A percentile compares a stretch with the other conserved stretches of the same genome.
phyloP scores from a whole-genome alignment of 2,797 vertebrate species.

The Tadarida brasiliensis region DNA sequence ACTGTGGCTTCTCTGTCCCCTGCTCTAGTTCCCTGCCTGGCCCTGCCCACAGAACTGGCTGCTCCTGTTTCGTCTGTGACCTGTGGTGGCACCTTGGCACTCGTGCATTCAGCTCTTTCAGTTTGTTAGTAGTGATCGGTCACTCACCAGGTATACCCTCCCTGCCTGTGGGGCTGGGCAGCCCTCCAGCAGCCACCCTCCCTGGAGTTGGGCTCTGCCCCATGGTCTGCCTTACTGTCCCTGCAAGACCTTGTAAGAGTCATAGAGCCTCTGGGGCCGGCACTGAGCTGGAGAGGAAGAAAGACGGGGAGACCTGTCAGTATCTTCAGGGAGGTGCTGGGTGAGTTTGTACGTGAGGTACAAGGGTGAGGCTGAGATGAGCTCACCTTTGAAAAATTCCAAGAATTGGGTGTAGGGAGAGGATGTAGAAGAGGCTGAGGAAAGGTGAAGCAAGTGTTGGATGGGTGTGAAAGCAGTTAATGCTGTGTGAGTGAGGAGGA shows the following conservation, averaged over 20 bases:
- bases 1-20: neutral
- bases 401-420: neutral
- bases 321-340: neutral
- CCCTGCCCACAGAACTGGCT: conserved; percentile 54
- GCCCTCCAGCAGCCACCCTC: neutral
- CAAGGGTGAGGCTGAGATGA: neutral
- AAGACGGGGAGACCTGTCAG: neutral
- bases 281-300: neutral
- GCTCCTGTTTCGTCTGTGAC: conserved; percentile 52
- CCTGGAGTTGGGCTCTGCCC: neutral
- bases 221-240: neutral
- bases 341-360: neutral
- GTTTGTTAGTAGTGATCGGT: neutral
- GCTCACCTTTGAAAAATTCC: neutral
- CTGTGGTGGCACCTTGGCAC: neutral
- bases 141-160: neutral
- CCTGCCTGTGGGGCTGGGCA: conserved; percentile 17
- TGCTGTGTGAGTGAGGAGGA: neutral
- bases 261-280: neutral
- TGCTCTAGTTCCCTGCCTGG: neutral
- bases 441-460: neutral
- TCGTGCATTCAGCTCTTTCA: neutral
- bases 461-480: neutral
- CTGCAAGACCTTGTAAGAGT: neutral
- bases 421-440: neutral